Percentiles rank a stretch among this genome's conserved stretches.
phyloP scores from a whole-genome alignment of 2,797 vertebrate species.

The Botia kubotai region DNA sequence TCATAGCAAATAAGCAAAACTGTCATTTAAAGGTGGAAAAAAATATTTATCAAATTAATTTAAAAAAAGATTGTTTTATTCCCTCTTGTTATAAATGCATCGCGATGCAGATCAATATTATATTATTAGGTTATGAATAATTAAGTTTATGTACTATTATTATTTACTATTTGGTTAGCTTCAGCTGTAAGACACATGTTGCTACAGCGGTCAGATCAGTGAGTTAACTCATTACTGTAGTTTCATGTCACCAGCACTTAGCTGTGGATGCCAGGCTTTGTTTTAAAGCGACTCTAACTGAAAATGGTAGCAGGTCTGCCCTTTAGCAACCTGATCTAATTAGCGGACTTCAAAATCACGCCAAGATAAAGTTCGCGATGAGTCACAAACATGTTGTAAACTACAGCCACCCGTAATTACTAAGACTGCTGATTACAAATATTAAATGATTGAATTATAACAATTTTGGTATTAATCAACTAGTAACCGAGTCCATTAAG shows the following conservation, averaged over 20 bases:
- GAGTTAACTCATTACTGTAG: constrained; percentile 87
- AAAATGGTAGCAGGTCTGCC: constrained; percentile 63
- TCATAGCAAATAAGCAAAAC: too few relatives aligned
- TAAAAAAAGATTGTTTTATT: too few relatives aligned
- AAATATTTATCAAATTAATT: too few relatives aligned
- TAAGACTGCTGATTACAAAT: constrained; percentile 38
- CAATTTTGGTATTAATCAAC: constrained; percentile 15
- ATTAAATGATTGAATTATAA: constrained; percentile 36
- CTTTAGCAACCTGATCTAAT: constrained; percentile 61
- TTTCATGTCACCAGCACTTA: constrained; percentile 79
- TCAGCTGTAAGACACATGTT: constrained; percentile 73
- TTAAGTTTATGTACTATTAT: too few relatives aligned
- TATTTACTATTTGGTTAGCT: constrained; percentile 71
- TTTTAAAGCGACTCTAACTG: constrained; percentile 60
- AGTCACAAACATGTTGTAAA: constrained; percentile 33
- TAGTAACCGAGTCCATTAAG: constrained; percentile 1
- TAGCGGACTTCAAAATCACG: constrained; percentile 54
- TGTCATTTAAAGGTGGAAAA: too few relatives aligned
- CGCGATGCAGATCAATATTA: too few relatives aligned
- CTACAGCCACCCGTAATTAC: constrained; percentile 44
- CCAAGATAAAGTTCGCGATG: constrained; percentile 49
- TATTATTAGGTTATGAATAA: too few relatives aligned
- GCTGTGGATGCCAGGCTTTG: constrained; percentile 59
- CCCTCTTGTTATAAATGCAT: too few relatives aligned
- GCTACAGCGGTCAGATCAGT: constrained; percentile 86